Percentiles rank a stretch among this genome's conserved stretches.
These are phyloP conservation scores for Platyscapa corneri DNA, from an alignment of 1,140 invertebrate genomes.

Conservation along the genomic window DNA sequence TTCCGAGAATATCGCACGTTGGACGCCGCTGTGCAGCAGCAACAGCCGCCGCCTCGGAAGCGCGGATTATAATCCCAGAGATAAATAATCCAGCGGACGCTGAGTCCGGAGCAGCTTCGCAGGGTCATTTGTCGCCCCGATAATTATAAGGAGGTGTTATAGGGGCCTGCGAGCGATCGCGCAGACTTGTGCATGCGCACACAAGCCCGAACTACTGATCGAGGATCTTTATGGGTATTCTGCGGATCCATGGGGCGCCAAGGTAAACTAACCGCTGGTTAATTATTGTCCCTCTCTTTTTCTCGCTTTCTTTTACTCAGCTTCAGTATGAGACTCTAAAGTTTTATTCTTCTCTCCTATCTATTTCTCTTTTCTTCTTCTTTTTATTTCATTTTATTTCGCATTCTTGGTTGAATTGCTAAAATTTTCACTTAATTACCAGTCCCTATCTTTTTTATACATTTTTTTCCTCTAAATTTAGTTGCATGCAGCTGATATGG, in stretches of 20 bases:
- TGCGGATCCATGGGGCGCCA: slow-evolving; percentile 63
- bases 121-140: slow-evolving; percentile 69
- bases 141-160: slow-evolving; percentile 72
- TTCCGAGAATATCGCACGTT: slow-evolving; percentile 40
- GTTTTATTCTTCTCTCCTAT: slow-evolving; percentile 21
- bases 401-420: slow-evolving; percentile 22
- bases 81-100: slow-evolving; percentile 43
- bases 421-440: slow-evolving; percentile 49
- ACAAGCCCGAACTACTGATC: background rate
- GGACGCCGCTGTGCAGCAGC: slow-evolving; percentile 3
- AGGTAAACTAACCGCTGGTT: slow-evolving; percentile 70
- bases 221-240: slow-evolving; percentile 47
- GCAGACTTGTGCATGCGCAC: background rate
- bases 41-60: slow-evolving; percentile 43
- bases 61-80: slow-evolving; percentile 41
- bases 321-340: slow-evolving; percentile 18
- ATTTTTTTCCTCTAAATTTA: background rate
- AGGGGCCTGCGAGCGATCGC: slow-evolving; percentile 7
- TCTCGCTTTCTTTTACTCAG: slow-evolving; percentile 47
- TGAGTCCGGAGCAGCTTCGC: background rate
- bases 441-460: background rate
- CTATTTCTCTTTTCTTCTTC: background rate
- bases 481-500: no score
- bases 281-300: slow-evolving; percentile 66
- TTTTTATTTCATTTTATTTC: background rate